Evolutionary conservation across 2,113 vertebrate species (phyloP), one percentile per base, ranked within the genome.

Genomic region (Hippoglossus stenolepis): DNA sequence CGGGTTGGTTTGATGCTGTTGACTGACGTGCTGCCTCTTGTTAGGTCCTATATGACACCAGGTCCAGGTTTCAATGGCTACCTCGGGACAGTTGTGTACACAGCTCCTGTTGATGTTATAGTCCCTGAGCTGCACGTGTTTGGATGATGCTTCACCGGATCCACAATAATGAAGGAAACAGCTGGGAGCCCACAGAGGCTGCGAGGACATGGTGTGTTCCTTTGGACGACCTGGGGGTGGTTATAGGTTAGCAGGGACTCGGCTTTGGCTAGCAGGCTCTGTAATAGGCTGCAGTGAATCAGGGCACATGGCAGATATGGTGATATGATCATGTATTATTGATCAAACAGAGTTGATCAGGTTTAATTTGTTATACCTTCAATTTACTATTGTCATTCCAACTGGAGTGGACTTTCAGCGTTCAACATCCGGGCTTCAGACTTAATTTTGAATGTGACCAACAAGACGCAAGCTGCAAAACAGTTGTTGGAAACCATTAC

Each of bases 81-180:
- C 62, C 65, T 67, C 57, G 5, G 69, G 15, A 17, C 35, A 45
- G 20, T 69, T 74, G 7, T 21, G 26, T n/a, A 35, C 70, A 31
- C 64, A 78, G 4, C 13, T 59, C 8, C 31, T 87, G 86, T 89
- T 90, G 77, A 85, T 74, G 57, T 76, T 17, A 47, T 4, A 31
- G 31, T 31, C 31, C 31, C 31, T 31, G 77, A 20, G 69, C 2
- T 75, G 75, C 87, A 88, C 84, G 80, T 90, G 85, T 7, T 14
- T 80, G 70, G 59, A 24, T 47, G 5, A 10, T 45, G 14, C 18
- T 74, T 75, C 84, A 85, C 8, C 21, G 11, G 40, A 43, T 43
- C 40, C 85, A 85, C 8, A 28, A 73, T 77, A 66, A 38, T 89
- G 76, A 43, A 80, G 75, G 66, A 86, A 89, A 89, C 87, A 91